Percentiles rank a stretch among this genome's conserved stretches.
Conservation (phyloP, 2,797 vertebrate genomes). For the Xiphophorus birchmanni region DNA sequence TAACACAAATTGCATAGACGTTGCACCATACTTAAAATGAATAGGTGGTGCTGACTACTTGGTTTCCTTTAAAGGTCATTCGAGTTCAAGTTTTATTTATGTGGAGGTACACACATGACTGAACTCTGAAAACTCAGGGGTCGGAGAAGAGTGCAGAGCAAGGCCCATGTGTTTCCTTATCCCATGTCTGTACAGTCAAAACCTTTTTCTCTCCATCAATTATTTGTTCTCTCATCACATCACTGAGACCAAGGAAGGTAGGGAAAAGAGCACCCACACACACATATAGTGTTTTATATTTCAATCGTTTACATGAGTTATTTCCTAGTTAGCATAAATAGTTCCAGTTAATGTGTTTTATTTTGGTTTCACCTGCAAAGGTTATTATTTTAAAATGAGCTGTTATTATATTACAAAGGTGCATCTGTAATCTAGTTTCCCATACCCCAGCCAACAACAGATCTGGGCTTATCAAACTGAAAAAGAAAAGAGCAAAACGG, state of each 20-base stretch:
- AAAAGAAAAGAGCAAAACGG: not conserved
- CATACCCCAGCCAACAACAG: not conserved
- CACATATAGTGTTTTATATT: not conserved
- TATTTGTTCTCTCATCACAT: constrained; percentile 60
- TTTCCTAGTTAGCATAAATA: not conserved
- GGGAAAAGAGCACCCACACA: constrained; percentile 4
- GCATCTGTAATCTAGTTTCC: not conserved
- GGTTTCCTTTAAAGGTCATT: constrained; percentile 40
- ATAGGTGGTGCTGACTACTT: constrained; percentile 16
- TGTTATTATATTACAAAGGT: not conserved
- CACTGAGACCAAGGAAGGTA: constrained; percentile 29
- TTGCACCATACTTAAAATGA: constrained; percentile 9
- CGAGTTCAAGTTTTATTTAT: constrained; percentile 20
- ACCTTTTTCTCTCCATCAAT: constrained; percentile 63
- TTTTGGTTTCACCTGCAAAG: not conserved
- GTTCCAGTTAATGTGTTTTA: not conserved
- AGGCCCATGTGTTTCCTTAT: constrained; percentile 32
- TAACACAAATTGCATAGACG: not conserved
- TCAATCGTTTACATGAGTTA: not conserved
- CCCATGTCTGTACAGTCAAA: constrained; percentile 56
- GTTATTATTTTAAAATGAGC: not conserved
- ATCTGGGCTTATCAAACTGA: not conserved
- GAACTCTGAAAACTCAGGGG: constrained; percentile 39
- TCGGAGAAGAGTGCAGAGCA: constrained; percentile 27
- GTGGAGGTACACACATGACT: constrained; percentile 16